These are phyloP conservation scores for Heliconius hortense DNA, from an alignment of 2,888 invertebrate genomes.

Conservation along the genomic window DNA sequence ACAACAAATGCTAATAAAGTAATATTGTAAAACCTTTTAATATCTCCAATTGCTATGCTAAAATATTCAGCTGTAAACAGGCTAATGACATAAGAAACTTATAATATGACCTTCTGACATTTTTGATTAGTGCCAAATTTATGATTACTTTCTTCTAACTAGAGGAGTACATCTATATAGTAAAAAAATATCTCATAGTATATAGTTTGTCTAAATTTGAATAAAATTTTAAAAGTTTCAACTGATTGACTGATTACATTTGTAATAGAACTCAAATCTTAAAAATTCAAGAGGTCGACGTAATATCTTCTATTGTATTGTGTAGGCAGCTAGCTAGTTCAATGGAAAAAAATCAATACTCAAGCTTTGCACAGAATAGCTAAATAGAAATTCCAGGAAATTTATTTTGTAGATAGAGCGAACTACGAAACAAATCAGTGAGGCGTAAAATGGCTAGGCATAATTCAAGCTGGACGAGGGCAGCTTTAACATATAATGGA, in stretches of 20 bases:
- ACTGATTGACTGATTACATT: background rate
- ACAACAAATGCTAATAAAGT: background rate
- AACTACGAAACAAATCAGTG: slow-evolving; percentile 18
- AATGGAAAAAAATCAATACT: slow-evolving; percentile 74
- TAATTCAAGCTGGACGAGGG: slow-evolving; percentile 35
- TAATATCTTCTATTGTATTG: slow-evolving; percentile 55
- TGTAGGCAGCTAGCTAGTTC: slow-evolving; percentile 58
- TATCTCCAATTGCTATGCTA: background rate
- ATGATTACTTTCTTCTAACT: background rate
- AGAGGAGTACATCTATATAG: background rate
- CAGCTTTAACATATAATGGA: slow-evolving; percentile 31
- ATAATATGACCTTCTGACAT: slow-evolving; percentile 43
- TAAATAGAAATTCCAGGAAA: slow-evolving; percentile 38
- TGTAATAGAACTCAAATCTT: background rate
- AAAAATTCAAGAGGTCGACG: slow-evolving; percentile 24
- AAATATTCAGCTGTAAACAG: background rate
- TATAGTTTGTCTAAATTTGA: background rate
- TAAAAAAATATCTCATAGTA: background rate
- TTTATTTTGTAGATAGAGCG: slow-evolving; percentile 13
- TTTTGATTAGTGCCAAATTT: slow-evolving; percentile 33
- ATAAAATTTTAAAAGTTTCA: background rate
- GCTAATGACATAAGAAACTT: slow-evolving; percentile 7
- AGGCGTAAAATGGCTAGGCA: slow-evolving; percentile 24
- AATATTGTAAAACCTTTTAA: background rate
- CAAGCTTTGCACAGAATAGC: slow-evolving; percentile 39